Conservation (phyloP, 2,888 invertebrate genomes). For the Doris montereyensis region DNA sequence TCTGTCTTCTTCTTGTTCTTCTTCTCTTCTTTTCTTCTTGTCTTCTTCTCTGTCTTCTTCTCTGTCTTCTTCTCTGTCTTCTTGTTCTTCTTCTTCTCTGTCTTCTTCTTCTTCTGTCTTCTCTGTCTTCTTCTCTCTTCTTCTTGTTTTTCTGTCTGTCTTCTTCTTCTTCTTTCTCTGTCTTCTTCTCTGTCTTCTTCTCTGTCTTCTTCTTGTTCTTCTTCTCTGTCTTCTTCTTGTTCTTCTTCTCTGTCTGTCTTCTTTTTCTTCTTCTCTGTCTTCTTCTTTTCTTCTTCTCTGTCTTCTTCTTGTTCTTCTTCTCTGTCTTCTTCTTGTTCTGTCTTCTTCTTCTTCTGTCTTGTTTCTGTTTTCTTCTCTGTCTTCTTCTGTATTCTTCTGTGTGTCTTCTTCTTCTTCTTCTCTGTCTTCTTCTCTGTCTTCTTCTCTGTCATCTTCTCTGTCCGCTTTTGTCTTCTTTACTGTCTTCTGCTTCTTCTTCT, state of each 20-base stretch:
- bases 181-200: slow-evolving; percentile 22
- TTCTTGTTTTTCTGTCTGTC: slow-evolving; percentile 17
- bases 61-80: slow-evolving; percentile 7
- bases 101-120: neutral
- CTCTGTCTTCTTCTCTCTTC: slow-evolving; percentile 5
- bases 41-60: slow-evolving; percentile 8
- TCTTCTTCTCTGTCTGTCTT: neutral
- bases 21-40: neutral
- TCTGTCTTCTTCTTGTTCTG: neutral
- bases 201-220: slow-evolving; percentile 7
- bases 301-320: neutral
- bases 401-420: neutral
- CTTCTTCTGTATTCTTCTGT: neutral
- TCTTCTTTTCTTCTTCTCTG: neutral
- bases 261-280: neutral
- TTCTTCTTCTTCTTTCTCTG: slow-evolving; percentile 30
- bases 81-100: neutral
- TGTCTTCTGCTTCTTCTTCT: too few species aligned
- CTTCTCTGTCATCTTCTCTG: neutral
- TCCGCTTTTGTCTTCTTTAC: slow-evolving; percentile 15
- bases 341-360: neutral
- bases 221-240: neutral
- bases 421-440: neutral
- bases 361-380: neutral
- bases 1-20: neutral